phyloP scores from a whole-genome alignment of 2,888 invertebrate genomes.

The Dorcus hopei region DNA sequence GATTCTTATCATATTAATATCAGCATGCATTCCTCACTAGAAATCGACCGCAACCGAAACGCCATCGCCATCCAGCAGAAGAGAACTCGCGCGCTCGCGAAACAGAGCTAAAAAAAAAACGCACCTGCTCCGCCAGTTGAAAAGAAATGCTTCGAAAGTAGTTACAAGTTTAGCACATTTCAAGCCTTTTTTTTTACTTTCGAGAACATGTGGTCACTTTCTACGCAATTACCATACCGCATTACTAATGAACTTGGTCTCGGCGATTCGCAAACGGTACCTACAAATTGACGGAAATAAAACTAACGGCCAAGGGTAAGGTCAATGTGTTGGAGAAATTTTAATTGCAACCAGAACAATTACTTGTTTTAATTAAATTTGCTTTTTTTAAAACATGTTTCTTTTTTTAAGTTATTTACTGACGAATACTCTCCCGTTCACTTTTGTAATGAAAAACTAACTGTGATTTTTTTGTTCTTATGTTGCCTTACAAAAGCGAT shows the following conservation, averaged over 20 bases:
- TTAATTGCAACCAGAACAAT: no score
- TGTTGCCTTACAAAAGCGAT: no score
- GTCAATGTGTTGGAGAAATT: conserved; percentile 1
- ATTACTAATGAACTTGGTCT: conserved; percentile 9
- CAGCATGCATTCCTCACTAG: no score
- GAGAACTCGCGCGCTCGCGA: neutral
- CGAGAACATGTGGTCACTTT: conserved; percentile 21
- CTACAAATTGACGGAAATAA: neutral
- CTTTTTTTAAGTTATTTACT: no score
- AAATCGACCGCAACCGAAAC: no score
- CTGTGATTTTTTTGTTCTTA: no score
- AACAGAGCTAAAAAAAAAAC: neutral
- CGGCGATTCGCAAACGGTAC: conserved; percentile 5
- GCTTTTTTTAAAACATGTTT: no score
- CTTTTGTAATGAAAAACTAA: no score
- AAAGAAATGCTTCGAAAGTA: conserved; percentile 15
- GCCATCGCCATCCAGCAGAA: neutral
- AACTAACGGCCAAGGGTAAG: conserved; percentile 10
- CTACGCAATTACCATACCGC: conserved; percentile 19
- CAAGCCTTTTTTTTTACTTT: conserved; percentile 15
- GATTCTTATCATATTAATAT: no score
- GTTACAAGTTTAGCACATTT: conserved; percentile 19
- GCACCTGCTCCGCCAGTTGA: neutral
- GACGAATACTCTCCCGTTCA: no score
- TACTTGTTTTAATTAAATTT: no score